These are phyloP conservation scores for Cygnus buccinator DNA, from an alignment of 2,113 vertebrate species.

Conservation along the genomic window DNA sequence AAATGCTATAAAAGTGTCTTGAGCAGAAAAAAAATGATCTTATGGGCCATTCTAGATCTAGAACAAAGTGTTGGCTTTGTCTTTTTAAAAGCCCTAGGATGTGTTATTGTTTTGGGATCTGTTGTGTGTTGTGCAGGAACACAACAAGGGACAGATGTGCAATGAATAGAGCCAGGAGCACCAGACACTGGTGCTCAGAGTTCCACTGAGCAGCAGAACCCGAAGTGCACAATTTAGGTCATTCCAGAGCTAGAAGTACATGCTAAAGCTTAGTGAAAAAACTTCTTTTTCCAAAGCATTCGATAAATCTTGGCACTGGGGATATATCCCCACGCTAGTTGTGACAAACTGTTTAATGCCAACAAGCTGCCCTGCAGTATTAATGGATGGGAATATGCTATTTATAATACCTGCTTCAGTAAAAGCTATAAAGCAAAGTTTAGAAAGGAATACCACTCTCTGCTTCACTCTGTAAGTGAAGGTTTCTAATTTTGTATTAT, in stretches of 20 bases:
- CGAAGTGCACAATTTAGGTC: rapidly evolving
- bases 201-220: background rate
- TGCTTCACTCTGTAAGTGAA: background rate
- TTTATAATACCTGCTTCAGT: background rate
- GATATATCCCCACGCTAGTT: background rate
- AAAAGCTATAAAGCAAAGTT: background rate
- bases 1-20: background rate
- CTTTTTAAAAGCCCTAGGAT: background rate
- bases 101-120: background rate
- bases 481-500: background rate
- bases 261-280: background rate
- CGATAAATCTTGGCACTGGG: background rate
- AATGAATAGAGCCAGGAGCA: background rate
- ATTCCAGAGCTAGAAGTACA: rapidly evolving
- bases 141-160: background rate
- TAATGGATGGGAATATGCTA: background rate
- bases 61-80: background rate
- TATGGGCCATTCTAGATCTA: background rate
- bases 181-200: rapidly evolving
- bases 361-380: background rate
- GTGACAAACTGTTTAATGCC: background rate
- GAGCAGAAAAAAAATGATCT: background rate
- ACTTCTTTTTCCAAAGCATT: background rate
- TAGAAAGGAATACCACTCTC: background rate
- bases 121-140: background rate